These are phyloP conservation scores for Pyralis farinalis DNA, from an alignment of 2,888 invertebrate species.

Conservation along the genomic window DNA sequence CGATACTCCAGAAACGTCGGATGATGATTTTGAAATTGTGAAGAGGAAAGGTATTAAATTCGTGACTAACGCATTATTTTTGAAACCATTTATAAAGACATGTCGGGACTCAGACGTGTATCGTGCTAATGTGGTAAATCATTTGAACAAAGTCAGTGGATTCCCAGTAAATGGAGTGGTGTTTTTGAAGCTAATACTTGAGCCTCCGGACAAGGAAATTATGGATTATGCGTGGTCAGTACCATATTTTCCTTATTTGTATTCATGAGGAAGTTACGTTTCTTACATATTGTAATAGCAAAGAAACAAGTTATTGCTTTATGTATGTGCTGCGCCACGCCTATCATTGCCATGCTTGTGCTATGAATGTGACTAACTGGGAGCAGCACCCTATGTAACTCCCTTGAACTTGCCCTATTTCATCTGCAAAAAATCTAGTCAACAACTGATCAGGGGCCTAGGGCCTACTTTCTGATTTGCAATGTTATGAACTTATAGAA, in stretches of 20 bases:
- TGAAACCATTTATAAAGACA: conserved; percentile 56
- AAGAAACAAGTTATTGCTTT: no score
- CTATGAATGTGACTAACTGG: no score
- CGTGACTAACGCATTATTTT: conserved; percentile 47
- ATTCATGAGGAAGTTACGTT: no score
- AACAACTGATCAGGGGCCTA: no score
- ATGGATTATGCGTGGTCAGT: conserved; percentile 87
- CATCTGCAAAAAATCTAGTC: no score
- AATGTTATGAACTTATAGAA: no score
- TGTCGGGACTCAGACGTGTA: conserved; percentile 53
- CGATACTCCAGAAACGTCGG: conserved; percentile 33
- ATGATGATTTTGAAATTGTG: conserved; percentile 23
- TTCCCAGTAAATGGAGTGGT: conserved; percentile 39
- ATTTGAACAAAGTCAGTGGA: conserved; percentile 43
- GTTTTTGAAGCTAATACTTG: conserved; percentile 70
- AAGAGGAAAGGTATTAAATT: conserved; percentile 33
- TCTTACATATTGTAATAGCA: no score
- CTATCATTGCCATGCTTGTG: no score
- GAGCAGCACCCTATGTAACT: no score
- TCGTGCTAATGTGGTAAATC: conserved; percentile 45
- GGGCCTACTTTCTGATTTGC: no score
- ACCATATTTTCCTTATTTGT: background rate
- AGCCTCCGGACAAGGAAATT: conserved; percentile 81
- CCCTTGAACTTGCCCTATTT: no score
- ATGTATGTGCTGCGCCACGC: no score